Conservation (phyloP, 1,140 invertebrate species). For the Zaprionus lachaisei region DNA sequence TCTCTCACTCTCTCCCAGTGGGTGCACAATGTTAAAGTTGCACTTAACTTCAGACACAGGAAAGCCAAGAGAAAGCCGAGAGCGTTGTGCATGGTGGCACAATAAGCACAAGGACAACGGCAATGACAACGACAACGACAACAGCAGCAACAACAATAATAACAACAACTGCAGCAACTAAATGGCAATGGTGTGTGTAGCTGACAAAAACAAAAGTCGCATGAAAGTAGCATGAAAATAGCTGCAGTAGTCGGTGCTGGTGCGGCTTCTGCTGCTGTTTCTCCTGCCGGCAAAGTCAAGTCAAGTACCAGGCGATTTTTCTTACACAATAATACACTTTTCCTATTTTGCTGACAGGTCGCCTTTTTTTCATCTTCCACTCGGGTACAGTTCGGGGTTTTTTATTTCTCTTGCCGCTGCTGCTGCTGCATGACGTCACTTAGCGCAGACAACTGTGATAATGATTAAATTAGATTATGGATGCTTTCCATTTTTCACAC, state of each 20-base stretch:
- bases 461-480: constrained; percentile 83
- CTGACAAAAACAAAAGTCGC: constrained; percentile 80
- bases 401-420: constrained; percentile 28
- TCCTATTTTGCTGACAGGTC: constrained; percentile 74
- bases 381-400: constrained; percentile 1
- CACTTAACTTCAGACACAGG: constrained; percentile 82
- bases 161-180: constrained; percentile 5
- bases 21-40: constrained; percentile 80
- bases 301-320: constrained; percentile 78
- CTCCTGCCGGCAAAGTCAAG: constrained; percentile 67
- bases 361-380: background rate
- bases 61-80: constrained; percentile 50
- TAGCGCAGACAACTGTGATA: constrained; percentile 80
- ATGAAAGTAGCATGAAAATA: constrained; percentile 78
- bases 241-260: constrained; percentile 45
- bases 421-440: constrained; percentile 67
- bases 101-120: constrained; percentile 72
- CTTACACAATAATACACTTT: constrained; percentile 81
- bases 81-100: constrained; percentile 51
- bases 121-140: constrained; percentile 51
- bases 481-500: constrained; percentile 82
- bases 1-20: background rate
- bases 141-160: constrained; percentile 24
- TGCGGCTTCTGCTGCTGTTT: constrained; percentile 14
- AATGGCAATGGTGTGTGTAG: constrained; percentile 26